Conservation (phyloP, 53 echinoderm and acorn worm genomes). For the Hippasteria phrygiana region DNA sequence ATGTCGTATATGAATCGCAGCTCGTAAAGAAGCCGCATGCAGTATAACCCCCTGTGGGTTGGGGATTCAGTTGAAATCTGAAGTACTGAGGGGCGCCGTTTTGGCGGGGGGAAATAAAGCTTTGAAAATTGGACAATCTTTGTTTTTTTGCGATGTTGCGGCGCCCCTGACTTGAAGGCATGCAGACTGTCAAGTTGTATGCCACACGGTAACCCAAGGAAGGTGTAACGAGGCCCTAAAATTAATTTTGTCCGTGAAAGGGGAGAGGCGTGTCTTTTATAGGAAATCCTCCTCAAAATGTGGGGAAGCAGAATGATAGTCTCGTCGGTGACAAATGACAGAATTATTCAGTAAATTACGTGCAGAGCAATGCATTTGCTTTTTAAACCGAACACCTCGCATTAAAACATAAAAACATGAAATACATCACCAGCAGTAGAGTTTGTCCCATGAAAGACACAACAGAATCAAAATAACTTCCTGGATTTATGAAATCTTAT, state of each 20-base stretch:
- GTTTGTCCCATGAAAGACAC: too few species aligned
- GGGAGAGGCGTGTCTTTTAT: background rate
- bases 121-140: slow-evolving; percentile 23
- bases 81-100: slow-evolving; percentile 47
- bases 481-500: too few species aligned
- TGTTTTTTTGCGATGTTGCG: background rate
- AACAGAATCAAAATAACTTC: too few species aligned
- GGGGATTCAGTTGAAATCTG: slow-evolving; percentile 40
- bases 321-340: too few species aligned
- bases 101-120: slow-evolving; percentile 30
- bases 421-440: too few species aligned
- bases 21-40: slow-evolving; percentile 19
- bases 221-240: background rate
- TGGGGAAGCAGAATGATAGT: too few species aligned
- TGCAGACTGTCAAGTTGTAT: background rate
- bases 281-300: background rate
- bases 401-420: too few species aligned
- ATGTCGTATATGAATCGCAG: slow-evolving; percentile 2
- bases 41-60: slow-evolving; percentile 31
- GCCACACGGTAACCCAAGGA: background rate
- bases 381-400: too few species aligned
- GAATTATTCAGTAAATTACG: too few species aligned
- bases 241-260: background rate
- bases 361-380: too few species aligned
- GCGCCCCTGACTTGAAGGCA: slow-evolving; percentile 18